A percentile compares a stretch with the other conserved stretches of the same genome.
Conservation (phyloP, 2,797 vertebrate species). For the Dallia pectoralis region DNA sequence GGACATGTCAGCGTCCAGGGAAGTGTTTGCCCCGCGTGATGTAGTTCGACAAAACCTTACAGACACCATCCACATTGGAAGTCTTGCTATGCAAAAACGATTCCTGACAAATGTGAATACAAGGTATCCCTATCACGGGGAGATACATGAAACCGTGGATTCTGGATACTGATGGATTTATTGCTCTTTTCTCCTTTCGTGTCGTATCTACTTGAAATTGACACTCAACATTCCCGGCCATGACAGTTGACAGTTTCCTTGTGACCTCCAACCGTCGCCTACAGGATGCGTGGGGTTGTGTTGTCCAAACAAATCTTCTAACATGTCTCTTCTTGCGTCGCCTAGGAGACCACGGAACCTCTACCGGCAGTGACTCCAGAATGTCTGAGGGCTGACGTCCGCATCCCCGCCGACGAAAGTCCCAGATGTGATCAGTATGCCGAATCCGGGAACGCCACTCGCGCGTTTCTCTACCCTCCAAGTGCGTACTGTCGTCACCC, state of each 20-base stretch:
- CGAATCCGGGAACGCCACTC: slow-evolving; percentile 57
- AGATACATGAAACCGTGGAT: too few species aligned
- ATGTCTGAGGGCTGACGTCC: slow-evolving; percentile 83
- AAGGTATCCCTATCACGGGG: too few species aligned
- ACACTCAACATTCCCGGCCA: too few species aligned
- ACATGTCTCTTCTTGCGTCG: neutral
- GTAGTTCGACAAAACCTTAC: neutral
- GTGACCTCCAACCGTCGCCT: neutral
- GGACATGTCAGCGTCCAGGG: neutral
- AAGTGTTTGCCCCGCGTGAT: neutral
- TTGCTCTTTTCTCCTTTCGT: too few species aligned
- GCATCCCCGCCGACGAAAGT: slow-evolving; percentile 67
- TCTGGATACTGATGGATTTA: too few species aligned
- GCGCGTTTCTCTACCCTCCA: slow-evolving; percentile 81
- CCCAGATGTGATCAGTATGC: slow-evolving; percentile 79
- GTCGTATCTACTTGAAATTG: too few species aligned
- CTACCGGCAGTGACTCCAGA: slow-evolving; percentile 27
- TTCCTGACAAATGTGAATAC: too few species aligned
- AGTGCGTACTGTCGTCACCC: slow-evolving; percentile 64
- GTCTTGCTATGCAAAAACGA: neutral
- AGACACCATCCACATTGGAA: neutral
- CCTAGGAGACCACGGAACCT: slow-evolving; percentile 40
- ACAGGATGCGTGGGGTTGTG: neutral
- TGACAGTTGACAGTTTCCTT: too few species aligned
- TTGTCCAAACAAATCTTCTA: neutral